Evolutionary conservation across 1,140 invertebrate species (phyloP).

Genomic region (Palaemon carinicauda): DNA sequence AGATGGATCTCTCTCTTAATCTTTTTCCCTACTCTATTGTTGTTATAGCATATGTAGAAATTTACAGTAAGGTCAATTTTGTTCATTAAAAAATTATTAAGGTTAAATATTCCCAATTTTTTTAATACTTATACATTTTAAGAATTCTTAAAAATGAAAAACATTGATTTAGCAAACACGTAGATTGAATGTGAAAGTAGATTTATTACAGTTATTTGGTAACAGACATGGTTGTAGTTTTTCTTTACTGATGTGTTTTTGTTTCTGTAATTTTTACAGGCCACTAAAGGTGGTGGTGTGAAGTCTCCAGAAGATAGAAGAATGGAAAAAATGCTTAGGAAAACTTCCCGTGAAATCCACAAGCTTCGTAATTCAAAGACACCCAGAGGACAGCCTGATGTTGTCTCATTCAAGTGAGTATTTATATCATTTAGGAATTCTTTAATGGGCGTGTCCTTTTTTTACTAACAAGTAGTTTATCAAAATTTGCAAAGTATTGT

Average conservation of each 20-base stretch:
- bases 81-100: too few relatives aligned
- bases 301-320: conserved; percentile 76
- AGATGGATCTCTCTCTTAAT: too few relatives aligned
- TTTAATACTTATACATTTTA: too few relatives aligned
- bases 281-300: conserved; percentile 41
- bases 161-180: too few relatives aligned
- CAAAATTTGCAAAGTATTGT: neutral
- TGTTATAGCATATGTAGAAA: too few relatives aligned
- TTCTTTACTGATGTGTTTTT: neutral
- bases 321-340: conserved; percentile 82
- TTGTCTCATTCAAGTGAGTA: conserved; percentile 92
- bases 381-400: conserved; percentile 80
- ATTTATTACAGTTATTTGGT: too few relatives aligned
- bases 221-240: neutral
- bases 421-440: neutral
- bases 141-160: too few relatives aligned
- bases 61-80: too few relatives aligned
- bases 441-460: neutral
- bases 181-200: too few relatives aligned
- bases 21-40: too few relatives aligned
- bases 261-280: conserved; percentile 28
- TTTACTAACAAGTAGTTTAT: neutral
- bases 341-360: conserved; percentile 89
- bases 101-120: too few relatives aligned
- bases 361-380: conserved; percentile 84